These are phyloP conservation scores for Zoroaster sp. DNA, from an alignment of 53 echinoderm and acorn worm species.

Conservation along the genomic window DNA sequence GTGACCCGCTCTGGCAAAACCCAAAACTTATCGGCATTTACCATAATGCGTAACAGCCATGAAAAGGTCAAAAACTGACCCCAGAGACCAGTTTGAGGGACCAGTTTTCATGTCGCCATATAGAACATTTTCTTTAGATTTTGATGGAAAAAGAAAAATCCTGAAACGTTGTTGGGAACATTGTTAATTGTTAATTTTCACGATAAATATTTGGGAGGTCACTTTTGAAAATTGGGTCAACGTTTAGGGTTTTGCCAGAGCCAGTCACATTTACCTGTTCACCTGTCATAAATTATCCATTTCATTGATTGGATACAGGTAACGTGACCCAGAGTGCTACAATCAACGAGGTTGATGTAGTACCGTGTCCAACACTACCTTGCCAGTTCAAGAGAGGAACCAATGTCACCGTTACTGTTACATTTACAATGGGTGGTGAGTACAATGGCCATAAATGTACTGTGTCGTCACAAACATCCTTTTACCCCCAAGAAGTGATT, in stretches of 20 bases:
- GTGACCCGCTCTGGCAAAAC: too few species aligned
- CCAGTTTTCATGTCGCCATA: too few species aligned
- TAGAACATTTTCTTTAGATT: too few species aligned
- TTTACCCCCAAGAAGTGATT: background rate
- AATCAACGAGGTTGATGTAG: background rate
- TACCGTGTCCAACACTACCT: slow-evolving; percentile 11
- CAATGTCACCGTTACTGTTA: background rate
- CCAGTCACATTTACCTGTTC: background rate
- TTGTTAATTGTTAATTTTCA: background rate
- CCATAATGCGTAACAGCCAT: too few species aligned
- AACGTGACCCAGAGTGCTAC: background rate
- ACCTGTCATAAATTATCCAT: background rate
- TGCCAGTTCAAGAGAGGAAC: slow-evolving; percentile 38
- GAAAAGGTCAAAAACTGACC: too few species aligned
- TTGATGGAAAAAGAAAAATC: too few species aligned
- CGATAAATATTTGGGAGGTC: background rate
- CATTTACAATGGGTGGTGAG: slow-evolving; percentile 23
- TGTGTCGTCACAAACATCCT: background rate
- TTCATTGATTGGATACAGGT: background rate
- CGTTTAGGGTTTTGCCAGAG: background rate
- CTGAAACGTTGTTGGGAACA: too few species aligned
- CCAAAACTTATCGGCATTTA: too few species aligned
- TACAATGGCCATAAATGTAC: background rate
- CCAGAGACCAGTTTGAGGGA: too few species aligned
- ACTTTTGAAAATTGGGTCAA: background rate